phyloP scores from a whole-genome alignment of 2,888 invertebrate genomes.

The Meiosimyza platycephala region DNA sequence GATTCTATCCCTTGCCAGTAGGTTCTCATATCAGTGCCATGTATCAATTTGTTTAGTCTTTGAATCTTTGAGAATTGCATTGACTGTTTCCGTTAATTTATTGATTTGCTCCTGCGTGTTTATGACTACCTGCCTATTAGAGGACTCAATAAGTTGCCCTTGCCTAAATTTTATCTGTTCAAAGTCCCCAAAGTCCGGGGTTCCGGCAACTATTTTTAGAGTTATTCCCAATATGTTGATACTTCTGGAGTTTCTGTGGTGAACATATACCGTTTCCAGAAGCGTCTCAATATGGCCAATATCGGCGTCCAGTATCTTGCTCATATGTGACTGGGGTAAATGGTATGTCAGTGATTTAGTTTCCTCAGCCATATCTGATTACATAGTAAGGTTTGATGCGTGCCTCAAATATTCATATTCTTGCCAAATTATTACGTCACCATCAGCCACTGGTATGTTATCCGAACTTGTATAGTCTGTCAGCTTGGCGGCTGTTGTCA shows the following conservation, averaged over 20 bases:
- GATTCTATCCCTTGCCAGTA: slow-evolving; percentile 39
- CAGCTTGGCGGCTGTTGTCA: slow-evolving; percentile 18
- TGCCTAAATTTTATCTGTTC: slow-evolving; percentile 26
- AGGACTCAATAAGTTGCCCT: slow-evolving; percentile 23
- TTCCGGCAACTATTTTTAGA: slow-evolving; percentile 33
- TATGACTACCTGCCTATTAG: slow-evolving; percentile 33
- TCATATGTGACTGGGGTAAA: slow-evolving; percentile 38
- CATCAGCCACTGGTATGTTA: slow-evolving; percentile 38
- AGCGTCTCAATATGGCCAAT: slow-evolving; percentile 23
- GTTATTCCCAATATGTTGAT: slow-evolving; percentile 26
- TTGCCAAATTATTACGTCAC: slow-evolving; percentile 35
- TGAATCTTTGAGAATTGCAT: slow-evolving; percentile 26
- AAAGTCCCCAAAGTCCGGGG: slow-evolving; percentile 36
- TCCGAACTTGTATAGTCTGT: slow-evolving; percentile 37
- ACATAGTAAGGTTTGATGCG: slow-evolving; percentile 29
- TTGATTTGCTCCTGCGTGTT: slow-evolving; percentile 40
- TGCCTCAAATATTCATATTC: slow-evolving; percentile 29
- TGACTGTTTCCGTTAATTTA: slow-evolving; percentile 37
- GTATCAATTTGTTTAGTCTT: slow-evolving; percentile 32
- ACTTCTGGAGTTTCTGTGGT: slow-evolving; percentile 35
- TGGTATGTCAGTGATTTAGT: slow-evolving; percentile 22
- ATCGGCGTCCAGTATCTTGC: slow-evolving; percentile 35
- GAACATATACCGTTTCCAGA: slow-evolving; percentile 23
- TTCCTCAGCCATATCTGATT: slow-evolving; percentile 26
- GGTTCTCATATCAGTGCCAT: slow-evolving; percentile 31